phyloP scores from a whole-genome alignment of 2,888 invertebrate genomes.

The Ormyrus rosae region DNA sequence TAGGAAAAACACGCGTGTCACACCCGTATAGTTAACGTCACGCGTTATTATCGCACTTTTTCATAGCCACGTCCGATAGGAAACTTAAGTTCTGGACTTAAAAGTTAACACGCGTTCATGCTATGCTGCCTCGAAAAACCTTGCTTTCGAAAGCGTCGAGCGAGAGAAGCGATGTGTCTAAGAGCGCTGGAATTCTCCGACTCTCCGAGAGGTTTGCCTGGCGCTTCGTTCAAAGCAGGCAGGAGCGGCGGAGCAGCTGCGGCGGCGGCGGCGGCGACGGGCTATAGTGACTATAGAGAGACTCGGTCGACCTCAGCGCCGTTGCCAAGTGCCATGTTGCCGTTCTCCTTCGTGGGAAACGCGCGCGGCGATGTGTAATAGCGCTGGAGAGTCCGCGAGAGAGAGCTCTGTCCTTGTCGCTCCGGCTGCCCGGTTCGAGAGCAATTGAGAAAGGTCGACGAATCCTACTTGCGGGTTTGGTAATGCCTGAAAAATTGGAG shows the following conservation, averaged over 20 bases:
- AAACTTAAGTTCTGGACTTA: not conserved
- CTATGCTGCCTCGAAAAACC: not conserved
- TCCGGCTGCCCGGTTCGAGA: constrained; percentile 1
- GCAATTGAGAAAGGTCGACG: constrained; percentile 23
- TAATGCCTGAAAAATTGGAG: no score
- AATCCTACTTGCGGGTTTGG: not conserved
- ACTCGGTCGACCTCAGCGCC: constrained; percentile 26
- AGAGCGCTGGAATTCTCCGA: constrained; percentile 30
- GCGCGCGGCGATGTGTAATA: constrained; percentile 38
- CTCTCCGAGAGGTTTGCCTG: not conserved
- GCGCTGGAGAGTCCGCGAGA: constrained; percentile 21
- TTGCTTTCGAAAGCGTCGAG: not conserved
- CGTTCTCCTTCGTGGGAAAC: constrained; percentile 42
- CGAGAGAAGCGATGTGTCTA: constrained; percentile 2
- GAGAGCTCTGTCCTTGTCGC: constrained; percentile 35
- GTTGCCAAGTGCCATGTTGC: constrained; percentile 42
- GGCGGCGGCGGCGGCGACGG: not conserved
- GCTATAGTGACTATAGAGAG: no score
- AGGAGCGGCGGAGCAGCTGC: not conserved
- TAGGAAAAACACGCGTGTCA: constrained; percentile 41
- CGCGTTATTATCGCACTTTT: constrained; percentile 42
- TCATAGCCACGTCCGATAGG: constrained; percentile 37
- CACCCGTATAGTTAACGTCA: constrained; percentile 44
- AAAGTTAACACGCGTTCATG: not conserved
- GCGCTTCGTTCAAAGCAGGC: constrained; percentile 7